Evolutionary conservation across 64 coral and sea anemone genomes (phyloP), one percentile per base, ranked within the genome.

Genomic region (Cladopsammia gracilis): DNA sequence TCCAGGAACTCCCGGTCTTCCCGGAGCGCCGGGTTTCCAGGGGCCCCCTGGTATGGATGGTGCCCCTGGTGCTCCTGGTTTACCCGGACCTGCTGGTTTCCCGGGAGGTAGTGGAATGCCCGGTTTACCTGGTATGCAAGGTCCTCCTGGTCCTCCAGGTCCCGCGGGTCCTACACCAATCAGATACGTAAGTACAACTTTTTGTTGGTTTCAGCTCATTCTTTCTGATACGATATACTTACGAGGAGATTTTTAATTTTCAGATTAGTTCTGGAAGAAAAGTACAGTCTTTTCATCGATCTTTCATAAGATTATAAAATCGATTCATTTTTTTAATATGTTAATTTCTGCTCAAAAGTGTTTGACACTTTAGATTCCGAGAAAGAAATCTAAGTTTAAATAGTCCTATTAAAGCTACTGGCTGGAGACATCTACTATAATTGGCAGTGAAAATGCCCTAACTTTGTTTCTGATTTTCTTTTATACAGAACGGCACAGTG

Each of bases 101-200:
- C 95, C 91, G 14, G 98, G 98, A 52, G 98, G 98, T 75, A 99
- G 98, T 67, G 98, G 98, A 94, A 96, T 96, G 98, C 94, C 94
- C 75, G 98, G 98, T 91, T 77, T 86, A 6, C 98, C 98, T 54
- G 98, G 98, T 89, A 71, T 79, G 58, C 88, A 92, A 57, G 98
- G 98, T 85, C 64, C 96, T 51, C 88, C 88, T 13, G 98, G 98
- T 73, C 98, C 94, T 8, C 94, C 88, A 11, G 98, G 98, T 89
- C 51, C 95, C 8, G 71, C 98, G 58, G 98, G 98, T 15, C 98
- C 98, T 62, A 99, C 98, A 18, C 94, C 98, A 45, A 96, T 99
- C 77, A 87, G 98, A 96, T 99, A 99, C 80, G 98, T 99, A 96
- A 99, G 98, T 99, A 99, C 49, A 26, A 15, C 14, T 5, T 49